Conservation (phyloP, 2,797 vertebrate species). For the Pelodytes ibericus region DNA sequence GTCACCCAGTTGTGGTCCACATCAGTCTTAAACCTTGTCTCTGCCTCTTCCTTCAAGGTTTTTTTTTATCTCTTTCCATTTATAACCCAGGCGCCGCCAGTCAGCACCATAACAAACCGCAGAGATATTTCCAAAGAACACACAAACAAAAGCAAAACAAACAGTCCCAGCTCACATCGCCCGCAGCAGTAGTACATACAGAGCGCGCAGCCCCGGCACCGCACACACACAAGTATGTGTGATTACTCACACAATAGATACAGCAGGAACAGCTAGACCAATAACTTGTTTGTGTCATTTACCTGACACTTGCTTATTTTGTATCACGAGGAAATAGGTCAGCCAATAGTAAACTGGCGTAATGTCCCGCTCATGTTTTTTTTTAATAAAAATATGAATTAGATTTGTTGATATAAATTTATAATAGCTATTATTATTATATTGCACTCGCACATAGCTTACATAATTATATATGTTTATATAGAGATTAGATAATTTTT, state of each 20-base stretch:
- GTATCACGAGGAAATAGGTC: too few species aligned
- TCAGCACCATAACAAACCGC: conserved; percentile 51
- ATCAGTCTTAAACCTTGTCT: conserved; percentile 35
- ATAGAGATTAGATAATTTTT: too few species aligned
- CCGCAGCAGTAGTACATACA: not conserved
- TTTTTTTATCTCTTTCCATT: conserved; percentile 36
- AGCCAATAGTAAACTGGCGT: too few species aligned
- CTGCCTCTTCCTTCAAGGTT: conserved; percentile 37
- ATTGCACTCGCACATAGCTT: too few species aligned
- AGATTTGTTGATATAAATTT: too few species aligned
- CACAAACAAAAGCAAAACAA: conserved; percentile 29
- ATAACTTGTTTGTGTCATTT: not conserved
- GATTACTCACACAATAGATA: not conserved
- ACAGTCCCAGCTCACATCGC: not conserved
- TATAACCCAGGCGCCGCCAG: conserved; percentile 49
- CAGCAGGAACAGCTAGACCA: not conserved
- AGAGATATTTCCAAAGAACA: conserved; percentile 35
- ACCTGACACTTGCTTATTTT: too few species aligned
- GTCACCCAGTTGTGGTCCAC: conserved; percentile 41
- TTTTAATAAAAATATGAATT: too few species aligned
- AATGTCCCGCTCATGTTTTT: too few species aligned
- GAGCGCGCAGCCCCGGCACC: not conserved
- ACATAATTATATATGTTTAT: too few species aligned
- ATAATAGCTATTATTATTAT: too few species aligned
- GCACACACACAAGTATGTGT: not conserved